Conservation (phyloP, 2,113 vertebrate genomes). For the Clarias gariepinus region DNA sequence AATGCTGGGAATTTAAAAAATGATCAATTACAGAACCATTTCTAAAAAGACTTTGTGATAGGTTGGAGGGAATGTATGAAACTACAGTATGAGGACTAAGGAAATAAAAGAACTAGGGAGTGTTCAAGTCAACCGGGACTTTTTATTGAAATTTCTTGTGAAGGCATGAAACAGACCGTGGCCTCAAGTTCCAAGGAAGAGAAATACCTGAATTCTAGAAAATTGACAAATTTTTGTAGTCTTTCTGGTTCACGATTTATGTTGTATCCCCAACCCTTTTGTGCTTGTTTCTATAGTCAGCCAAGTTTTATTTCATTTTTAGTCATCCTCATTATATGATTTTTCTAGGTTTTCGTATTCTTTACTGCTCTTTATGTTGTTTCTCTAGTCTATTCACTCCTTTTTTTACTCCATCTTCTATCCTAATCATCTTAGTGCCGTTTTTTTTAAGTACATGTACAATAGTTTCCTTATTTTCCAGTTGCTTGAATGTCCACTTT, state of each 20-base stretch:
- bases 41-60: constrained; percentile 9
- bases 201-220: not conserved
- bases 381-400: not conserved
- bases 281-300: too few relatives aligned
- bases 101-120: not conserved
- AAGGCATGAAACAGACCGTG: too few relatives aligned
- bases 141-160: too few relatives aligned
- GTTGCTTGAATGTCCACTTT: not conserved
- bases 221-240: not conserved
- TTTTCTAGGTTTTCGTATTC: not conserved
- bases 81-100: too few relatives aligned
- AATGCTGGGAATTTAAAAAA: not conserved
- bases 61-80: not conserved
- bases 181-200: not conserved
- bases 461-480: not conserved
- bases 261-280: not conserved
- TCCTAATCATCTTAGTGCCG: not conserved
- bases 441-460: not conserved
- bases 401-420: not conserved
- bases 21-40: not conserved
- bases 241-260: not conserved
- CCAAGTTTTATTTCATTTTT: too few relatives aligned
- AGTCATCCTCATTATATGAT: not conserved
- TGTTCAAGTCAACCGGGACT: not conserved
- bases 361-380: not conserved